Conservation (phyloP, 2,113 vertebrate species). For the Paraplagusia blochii region DNA sequence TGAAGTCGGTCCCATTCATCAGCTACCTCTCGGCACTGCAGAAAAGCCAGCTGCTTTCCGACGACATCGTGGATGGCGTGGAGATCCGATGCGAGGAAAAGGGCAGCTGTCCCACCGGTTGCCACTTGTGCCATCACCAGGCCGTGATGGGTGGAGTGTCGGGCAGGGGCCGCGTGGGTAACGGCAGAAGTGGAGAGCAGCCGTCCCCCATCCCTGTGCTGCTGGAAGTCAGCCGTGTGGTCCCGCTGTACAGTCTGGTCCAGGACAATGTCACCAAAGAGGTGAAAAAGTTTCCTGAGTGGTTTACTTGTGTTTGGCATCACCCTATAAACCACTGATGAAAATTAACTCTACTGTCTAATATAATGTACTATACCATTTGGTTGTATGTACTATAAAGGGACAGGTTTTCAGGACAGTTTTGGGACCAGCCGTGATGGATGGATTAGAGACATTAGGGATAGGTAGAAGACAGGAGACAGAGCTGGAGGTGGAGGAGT, state of each 20-base stretch:
- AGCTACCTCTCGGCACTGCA: conserved; percentile 91
- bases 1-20: conserved; percentile 96
- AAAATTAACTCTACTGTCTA: no score
- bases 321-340: no score
- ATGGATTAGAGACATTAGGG: no score
- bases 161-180: conserved; percentile 42
- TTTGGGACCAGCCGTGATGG: no score
- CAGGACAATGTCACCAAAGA: conserved; percentile 94
- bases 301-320: neutral
- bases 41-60: conserved; percentile 90
- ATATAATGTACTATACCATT: no score
- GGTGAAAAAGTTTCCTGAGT: conserved; percentile 72
- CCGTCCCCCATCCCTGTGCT: conserved; percentile 88
- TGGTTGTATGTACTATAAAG: no score
- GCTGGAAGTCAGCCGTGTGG: conserved; percentile 89
- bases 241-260: conserved; percentile 90
- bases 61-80: conserved; percentile 89
- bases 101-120: conserved; percentile 89
- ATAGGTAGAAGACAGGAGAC: no score
- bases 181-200: conserved; percentile 79
- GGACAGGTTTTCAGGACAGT: no score
- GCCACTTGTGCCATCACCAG: conserved; percentile 88
- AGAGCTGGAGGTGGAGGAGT: no score
- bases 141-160: conserved; percentile 38
- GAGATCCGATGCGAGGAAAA: conserved; percentile 96